Conservation (phyloP, 2,888 invertebrate genomes). For the Leucania comma region DNA sequence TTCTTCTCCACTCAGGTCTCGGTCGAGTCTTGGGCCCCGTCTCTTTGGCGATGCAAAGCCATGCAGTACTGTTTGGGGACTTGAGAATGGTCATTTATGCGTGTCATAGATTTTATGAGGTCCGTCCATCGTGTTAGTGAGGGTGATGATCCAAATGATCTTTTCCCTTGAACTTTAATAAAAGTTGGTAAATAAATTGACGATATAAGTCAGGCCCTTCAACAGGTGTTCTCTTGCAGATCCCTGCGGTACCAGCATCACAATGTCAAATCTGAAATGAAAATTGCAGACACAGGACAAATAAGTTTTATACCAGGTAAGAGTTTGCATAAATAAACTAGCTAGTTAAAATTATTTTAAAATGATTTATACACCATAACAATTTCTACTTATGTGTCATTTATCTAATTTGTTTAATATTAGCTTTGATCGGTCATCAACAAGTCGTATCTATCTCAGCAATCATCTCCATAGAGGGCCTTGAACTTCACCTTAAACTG, state of each 20-base stretch:
- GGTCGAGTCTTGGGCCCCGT: no score
- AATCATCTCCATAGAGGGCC: neutral
- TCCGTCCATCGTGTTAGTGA: no score
- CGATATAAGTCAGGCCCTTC: neutral
- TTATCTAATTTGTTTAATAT: no score
- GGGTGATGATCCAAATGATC: no score
- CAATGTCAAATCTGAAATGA: neutral
- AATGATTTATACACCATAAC: neutral
- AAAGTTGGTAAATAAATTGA: no score
- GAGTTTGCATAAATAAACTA: neutral
- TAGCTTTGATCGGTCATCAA: neutral
- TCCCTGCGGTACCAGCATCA: neutral
- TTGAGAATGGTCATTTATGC: no score
- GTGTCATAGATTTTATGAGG: no score
- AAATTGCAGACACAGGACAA: neutral
- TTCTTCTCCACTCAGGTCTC: no score
- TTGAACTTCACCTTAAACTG: neutral
- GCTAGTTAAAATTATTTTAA: neutral
- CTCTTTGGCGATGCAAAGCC: no score
- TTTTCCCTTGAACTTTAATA: no score
- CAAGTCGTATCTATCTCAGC: neutral
- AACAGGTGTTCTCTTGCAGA: conserved; percentile 22
- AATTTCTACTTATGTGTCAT: no score
- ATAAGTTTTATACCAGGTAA: neutral
- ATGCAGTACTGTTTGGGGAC: no score